Percentiles rank a stretch among this genome's conserved stretches.
Conservation (phyloP, 2,113 vertebrate genomes). For the Gasterosteus aculeatus region DNA sequence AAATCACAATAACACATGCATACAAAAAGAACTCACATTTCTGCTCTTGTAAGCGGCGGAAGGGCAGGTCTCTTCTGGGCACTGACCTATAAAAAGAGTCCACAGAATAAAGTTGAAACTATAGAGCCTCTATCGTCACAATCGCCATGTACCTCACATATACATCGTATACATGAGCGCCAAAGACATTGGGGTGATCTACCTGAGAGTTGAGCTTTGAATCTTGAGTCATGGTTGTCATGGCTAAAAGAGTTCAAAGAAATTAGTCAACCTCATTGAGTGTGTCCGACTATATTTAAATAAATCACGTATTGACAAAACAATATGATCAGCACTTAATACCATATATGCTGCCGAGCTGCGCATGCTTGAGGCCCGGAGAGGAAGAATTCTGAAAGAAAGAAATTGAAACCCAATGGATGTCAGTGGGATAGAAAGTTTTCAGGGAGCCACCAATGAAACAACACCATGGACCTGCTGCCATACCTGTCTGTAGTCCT, state of each 20-base stretch:
- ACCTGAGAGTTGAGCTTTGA: slow-evolving; percentile 72
- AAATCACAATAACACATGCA: not conserved
- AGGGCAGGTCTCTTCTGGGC: slow-evolving; percentile 89
- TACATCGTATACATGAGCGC: not conserved
- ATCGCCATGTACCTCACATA: not conserved
- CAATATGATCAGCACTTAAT: slow-evolving; percentile 51
- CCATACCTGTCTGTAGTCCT: slow-evolving; percentile 72
- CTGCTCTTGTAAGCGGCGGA: slow-evolving; percentile 92
- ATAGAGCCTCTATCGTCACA: fast-evolving
- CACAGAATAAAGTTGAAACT: not conserved
- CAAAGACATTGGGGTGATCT: not conserved
- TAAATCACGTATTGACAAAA: not conserved
- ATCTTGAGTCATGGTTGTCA: slow-evolving; percentile 70
- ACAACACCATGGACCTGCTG: fast-evolving
- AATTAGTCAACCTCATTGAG: slow-evolving; percentile 9
- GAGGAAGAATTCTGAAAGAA: slow-evolving; percentile 67
- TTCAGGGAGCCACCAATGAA: not conserved
- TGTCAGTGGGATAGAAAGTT: not conserved
- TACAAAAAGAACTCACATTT: slow-evolving; percentile 84
- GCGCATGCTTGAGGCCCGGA: slow-evolving; percentile 81
- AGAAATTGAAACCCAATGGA: slow-evolving; percentile 37
- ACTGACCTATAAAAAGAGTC: slow-evolving; percentile 50
- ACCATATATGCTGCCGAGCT: slow-evolving; percentile 84
- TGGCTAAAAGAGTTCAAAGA: slow-evolving; percentile 49
- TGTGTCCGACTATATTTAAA: not conserved